Evolutionary conservation across 2,888 invertebrate genomes (phyloP), one percentile per base, ranked within the genome.

Genomic region (Helleia helle): DNA sequence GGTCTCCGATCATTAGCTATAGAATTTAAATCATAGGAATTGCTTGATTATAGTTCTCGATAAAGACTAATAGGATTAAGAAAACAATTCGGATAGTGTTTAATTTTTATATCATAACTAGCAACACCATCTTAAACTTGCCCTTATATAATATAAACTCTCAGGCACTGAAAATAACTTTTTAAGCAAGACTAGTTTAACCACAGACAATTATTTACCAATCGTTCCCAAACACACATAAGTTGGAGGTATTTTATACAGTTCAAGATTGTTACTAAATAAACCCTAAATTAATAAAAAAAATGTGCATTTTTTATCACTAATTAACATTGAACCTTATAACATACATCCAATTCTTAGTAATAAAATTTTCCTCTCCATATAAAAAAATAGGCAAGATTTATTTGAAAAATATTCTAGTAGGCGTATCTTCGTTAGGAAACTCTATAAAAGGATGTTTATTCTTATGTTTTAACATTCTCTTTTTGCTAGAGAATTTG

Each of bases 401-500:
- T 38, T 60, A 80, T 55, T 86, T 86, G 61, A 84, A 86, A 50
- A 86, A 86, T 77, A 86, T 86, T 47, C 81, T 74, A 59, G 73
- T 79, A 1, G 83, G 81, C 13, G 65, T 79, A 54, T 83, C 83
- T 13, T 84, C 85, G 40, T 77, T 81, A 1, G 83, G 76, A 38
- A 86, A 80, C 47, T 80, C 81, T 36, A 86, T 83, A 44, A 85
- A 86, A 0, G 86, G 86, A 41, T 86, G 86, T 0, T 73, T 79
- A 36, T 71, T 65, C 58, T 85, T 81, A 42, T 86, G 86, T 50
- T 71, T 69, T 26, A 70, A 51, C 85, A 85, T 85, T 22, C 57
- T 56, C 38, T 51, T 53, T 44, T 77, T 73, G 45, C 59, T 68
- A 0, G 59, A 36, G 46, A 83, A 86, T 34, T 53, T 65, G n/a